Percentiles rank a stretch among this genome's conserved stretches.
Conservation (phyloP, 2,888 invertebrate genomes). For the Gasteruption jaculator region DNA sequence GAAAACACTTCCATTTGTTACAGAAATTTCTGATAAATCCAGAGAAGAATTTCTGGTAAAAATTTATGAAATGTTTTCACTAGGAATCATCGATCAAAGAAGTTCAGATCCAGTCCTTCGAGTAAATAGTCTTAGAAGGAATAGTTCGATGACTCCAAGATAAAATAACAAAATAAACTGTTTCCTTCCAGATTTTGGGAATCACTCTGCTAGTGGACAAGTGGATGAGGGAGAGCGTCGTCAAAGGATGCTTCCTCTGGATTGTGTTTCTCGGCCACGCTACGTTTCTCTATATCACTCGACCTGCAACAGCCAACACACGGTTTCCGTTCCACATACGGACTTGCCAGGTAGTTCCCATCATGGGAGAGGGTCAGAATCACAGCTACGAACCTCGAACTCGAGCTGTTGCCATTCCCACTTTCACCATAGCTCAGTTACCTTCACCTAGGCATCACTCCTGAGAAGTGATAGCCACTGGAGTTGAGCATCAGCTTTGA, state of each 20-base stretch:
- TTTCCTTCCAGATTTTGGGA: slow-evolving; percentile 64
- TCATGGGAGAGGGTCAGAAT: slow-evolving; percentile 36
- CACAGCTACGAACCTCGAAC: slow-evolving; percentile 39
- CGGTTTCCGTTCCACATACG: slow-evolving; percentile 46
- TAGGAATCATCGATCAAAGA: too few species aligned
- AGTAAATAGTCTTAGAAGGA: slow-evolving; percentile 2
- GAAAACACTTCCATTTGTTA: too few species aligned
- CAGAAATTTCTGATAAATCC: too few species aligned
- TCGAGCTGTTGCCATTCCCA: slow-evolving; percentile 24
- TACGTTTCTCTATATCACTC: slow-evolving; percentile 40
- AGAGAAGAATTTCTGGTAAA: too few species aligned
- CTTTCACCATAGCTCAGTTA: slow-evolving; percentile 34
- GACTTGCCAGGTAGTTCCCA: slow-evolving; percentile 42
- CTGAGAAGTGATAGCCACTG: too few species aligned
- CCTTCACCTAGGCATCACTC: slow-evolving; percentile 16
- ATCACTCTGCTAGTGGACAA: slow-evolving; percentile 63
- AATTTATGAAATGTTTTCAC: too few species aligned
- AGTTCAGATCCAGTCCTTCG: too few species aligned
- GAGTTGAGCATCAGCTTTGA: too few species aligned
- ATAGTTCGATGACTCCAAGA: neutral
- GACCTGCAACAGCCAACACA: slow-evolving; percentile 37
- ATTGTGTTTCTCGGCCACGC: slow-evolving; percentile 40
- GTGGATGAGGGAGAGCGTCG: slow-evolving; percentile 74
- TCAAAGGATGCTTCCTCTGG: slow-evolving; percentile 47
- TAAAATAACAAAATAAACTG: slow-evolving; percentile 5